Conservation (phyloP, 2,113 vertebrate species). For the Indicator indicator region DNA sequence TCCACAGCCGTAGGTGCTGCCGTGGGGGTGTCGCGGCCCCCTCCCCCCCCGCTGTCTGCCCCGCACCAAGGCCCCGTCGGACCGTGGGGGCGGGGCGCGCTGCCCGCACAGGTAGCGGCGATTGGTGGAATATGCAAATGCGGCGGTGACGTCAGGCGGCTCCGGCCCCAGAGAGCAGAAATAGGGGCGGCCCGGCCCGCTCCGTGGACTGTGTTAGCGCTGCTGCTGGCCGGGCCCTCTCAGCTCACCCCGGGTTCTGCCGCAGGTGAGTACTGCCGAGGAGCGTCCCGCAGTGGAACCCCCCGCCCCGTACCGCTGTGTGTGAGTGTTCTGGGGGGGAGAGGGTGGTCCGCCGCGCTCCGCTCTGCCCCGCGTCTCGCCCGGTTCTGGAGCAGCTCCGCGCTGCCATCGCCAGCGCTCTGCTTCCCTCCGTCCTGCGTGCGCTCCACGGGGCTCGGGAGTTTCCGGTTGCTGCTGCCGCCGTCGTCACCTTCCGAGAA, state of each 20-base stretch:
- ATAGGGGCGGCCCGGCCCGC: conserved; percentile 83
- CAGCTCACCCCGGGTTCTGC: too few relatives aligned
- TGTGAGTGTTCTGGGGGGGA: too few relatives aligned
- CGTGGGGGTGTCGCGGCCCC: not conserved
- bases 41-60: not conserved
- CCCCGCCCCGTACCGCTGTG: not conserved
- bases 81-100: not conserved
- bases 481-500: too few relatives aligned
- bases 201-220: conserved; percentile 5
- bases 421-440: not conserved
- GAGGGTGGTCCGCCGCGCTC: too few relatives aligned
- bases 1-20: too few relatives aligned
- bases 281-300: not conserved
- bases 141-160: conserved; percentile 86
- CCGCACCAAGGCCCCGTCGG: not conserved
- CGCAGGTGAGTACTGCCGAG: not conserved
- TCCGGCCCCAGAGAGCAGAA: conserved; percentile 81
- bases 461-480: not conserved
- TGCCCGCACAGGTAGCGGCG: conserved; percentile 79
- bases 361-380: not conserved
- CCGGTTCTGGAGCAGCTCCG: too few relatives aligned
- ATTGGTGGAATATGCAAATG: conserved; percentile 79
- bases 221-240: not conserved
- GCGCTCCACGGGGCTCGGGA: not conserved
- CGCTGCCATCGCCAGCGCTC: not conserved